Conservation (phyloP, 2,113 vertebrate genomes). For the Tragelaphus imberbis region DNA sequence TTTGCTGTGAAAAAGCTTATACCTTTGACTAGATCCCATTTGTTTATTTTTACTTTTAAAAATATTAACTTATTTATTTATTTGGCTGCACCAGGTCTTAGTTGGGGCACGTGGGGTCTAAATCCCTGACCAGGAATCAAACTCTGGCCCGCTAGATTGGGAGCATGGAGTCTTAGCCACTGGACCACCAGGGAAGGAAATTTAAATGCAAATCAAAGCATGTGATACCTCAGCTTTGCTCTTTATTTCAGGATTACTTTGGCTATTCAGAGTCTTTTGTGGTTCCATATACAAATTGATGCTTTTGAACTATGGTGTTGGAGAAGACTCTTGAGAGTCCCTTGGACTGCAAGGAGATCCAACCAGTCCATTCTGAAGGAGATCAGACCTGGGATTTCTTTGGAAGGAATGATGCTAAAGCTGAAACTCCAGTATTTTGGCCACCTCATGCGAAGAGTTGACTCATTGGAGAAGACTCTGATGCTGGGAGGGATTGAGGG, state of each 20-base stretch:
- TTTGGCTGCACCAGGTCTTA: not conserved
- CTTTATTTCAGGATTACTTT: not conserved
- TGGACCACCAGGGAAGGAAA: not conserved
- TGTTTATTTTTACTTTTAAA: not conserved
- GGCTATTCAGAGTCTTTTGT: not conserved
- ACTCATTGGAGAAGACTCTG: too few species aligned
- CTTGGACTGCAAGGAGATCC: too few species aligned
- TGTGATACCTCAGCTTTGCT: not conserved
- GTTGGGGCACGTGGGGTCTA: not conserved
- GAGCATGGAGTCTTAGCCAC: not conserved
- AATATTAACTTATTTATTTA: not conserved
- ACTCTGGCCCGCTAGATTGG: not conserved
- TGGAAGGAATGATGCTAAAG: too few species aligned
- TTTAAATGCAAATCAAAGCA: not conserved
- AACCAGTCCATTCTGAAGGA: too few species aligned
- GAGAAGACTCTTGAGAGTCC: too few species aligned
- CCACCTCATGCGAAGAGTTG: too few species aligned
- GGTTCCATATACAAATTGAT: not conserved
- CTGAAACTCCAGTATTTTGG: too few species aligned
- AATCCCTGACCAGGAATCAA: not conserved
- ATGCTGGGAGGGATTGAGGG: too few species aligned
- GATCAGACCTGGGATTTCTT: too few species aligned
- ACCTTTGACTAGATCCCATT: not conserved
- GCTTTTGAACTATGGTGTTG: too few species aligned
- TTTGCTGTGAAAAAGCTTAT: not conserved